A percentile compares a stretch with the other conserved stretches of the same genome.
Conservation (phyloP, 2,113 vertebrate species). For the Ifrita kowaldi region DNA sequence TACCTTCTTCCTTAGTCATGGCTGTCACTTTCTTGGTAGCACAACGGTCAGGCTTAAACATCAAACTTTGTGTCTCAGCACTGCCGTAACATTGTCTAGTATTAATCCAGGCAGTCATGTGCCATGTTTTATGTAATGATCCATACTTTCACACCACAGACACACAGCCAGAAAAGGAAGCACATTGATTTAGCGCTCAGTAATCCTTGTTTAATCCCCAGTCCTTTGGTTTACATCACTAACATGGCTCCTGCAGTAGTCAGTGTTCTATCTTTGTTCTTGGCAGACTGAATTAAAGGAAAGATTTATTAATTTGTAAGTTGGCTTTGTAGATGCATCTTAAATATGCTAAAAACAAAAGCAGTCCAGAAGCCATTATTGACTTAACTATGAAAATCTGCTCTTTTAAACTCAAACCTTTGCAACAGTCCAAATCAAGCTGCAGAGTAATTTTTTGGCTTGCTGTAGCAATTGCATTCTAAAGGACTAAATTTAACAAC, state of each 20-base stretch:
- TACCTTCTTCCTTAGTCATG: background rate
- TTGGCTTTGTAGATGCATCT: constrained; percentile 38
- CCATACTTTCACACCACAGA: constrained; percentile 40
- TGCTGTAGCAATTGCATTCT: background rate
- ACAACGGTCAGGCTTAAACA: background rate
- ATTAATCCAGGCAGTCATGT: constrained; percentile 14
- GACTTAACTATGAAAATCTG: constrained; percentile 23
- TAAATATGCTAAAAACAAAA: constrained; percentile 10
- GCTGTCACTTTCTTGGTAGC: background rate
- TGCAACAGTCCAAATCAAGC: background rate
- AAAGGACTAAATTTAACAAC: background rate
- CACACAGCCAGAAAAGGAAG: constrained; percentile 48
- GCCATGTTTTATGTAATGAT: constrained; percentile 15
- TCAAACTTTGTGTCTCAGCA: background rate
- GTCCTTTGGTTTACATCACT: constrained; percentile 53
- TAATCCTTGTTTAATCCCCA: constrained; percentile 58
- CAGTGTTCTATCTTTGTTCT: constrained; percentile 41
- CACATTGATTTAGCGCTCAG: constrained; percentile 36
- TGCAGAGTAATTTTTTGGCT: background rate
- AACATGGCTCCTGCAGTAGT: constrained; percentile 39
- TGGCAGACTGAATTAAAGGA: constrained; percentile 38
- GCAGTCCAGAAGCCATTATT: background rate
- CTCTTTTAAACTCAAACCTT: background rate
- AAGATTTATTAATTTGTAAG: constrained; percentile 53
- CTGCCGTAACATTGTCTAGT: background rate